These are phyloP conservation scores for Molanna angustata DNA, from an alignment of 2,888 invertebrate genomes.

Conservation along the genomic window DNA sequence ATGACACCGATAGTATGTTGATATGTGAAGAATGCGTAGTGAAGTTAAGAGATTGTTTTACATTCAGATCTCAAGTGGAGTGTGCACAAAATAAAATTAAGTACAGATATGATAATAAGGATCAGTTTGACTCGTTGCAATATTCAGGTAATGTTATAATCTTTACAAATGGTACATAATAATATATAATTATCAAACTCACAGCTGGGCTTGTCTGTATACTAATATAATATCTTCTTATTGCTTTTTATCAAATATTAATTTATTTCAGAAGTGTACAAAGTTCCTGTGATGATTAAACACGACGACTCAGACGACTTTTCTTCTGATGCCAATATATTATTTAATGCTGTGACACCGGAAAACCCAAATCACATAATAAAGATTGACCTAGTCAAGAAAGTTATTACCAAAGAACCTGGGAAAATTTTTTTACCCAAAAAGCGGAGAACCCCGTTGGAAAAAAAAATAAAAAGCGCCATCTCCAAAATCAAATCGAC, in stretches of 20 bases:
- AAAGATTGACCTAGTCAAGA: neutral
- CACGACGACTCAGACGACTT: neutral
- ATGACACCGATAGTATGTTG: neutral
- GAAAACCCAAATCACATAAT: neutral
- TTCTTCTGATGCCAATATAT: neutral
- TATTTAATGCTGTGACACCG: neutral
- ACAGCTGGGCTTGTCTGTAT: neutral
- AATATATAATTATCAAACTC: no score
- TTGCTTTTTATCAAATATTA: neutral
- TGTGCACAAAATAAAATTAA: neutral
- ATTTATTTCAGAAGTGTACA: no score
- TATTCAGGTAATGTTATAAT: no score
- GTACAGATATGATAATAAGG: no score
- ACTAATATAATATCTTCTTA: neutral
- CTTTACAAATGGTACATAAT: no score
- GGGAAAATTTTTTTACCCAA: neutral
- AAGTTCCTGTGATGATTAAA: neutral
- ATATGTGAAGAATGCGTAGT: neutral
- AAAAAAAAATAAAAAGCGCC: slow-evolving; percentile 1
- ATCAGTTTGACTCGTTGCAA: no score
- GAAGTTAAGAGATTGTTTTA: neutral
- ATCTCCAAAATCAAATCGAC: neutral
- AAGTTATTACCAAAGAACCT: neutral
- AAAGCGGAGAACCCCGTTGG: neutral
- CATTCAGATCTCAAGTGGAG: neutral